Evolutionary conservation across 2,113 vertebrate genomes (phyloP), one percentile per base, ranked within the genome.

Genomic region (Paradisaea rubra): DNA sequence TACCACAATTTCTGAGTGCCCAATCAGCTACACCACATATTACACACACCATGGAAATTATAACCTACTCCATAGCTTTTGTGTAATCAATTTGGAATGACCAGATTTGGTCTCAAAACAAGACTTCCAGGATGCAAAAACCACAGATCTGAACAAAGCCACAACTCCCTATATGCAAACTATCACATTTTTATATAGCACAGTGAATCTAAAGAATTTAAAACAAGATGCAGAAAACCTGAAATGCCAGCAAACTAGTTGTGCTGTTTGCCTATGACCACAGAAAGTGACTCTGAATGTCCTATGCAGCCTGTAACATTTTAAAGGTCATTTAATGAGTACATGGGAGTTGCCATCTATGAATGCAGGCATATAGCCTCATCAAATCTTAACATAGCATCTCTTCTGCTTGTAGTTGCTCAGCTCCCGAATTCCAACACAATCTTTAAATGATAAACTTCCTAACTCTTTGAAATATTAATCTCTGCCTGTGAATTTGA

Each of bases 11-110:
- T 84, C 81, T 93, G 81, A 97, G 56, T 25, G 4, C 20, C 95
- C 96, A 96, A 96, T 97, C 96, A 96, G 90, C 96, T 96, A 44
- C 66, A 94, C 94, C 97, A 95, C 94, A 95, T 91, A 97, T 97
- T 96, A 97, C 93, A 97, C 94, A 97, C 73, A 93, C 72, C 49
- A 92, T 84, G 94, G 88, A 97, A 97, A 97, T 95, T 95, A 96
- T 94, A 96, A 95, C 78, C 61, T 87, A 93, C 59, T 91, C 86
- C 65, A 88, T 92, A 97, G 88, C 31, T 68, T 97, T 97, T 95
- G 45, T 68, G 84, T 83, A 97, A 96, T 83, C 91, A 88, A 94
- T 94, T 97, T 78, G 93, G 91, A 94, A 95, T 94, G 92, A 89
- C 83, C 65, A 95, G 60, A 91, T 93, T 96, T 84, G 41, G 88